Evolutionary conservation across 1,140 invertebrate species (phyloP), one percentile per base, ranked within the genome.

Genomic region (Chlorops oryzae): DNA sequence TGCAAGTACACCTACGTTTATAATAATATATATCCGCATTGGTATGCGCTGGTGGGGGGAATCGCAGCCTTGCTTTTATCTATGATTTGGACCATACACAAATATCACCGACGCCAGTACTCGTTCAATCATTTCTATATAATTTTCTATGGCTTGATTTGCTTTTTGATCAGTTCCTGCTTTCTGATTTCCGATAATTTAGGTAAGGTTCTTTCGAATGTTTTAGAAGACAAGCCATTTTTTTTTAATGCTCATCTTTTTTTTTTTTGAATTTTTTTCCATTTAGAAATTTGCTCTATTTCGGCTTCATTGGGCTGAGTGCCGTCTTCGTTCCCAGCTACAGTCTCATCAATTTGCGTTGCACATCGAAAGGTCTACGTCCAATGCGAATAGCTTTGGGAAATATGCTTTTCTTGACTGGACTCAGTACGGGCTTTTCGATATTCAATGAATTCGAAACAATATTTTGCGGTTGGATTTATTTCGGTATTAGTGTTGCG

Each of bases 361-460:
- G 61, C 22, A 58, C 58, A 35, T 54, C 61, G 17, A 53, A 49
- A 1, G 65, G 65, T 1, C 21, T 51, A 15, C 53, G 65, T 5
- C 61, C 65, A 0, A 55, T 61, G 1, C 44, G 59, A 12, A 59
- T 68, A 7, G 59, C 63, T 0, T n/a, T 64, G 5, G 65, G 54
- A 6, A 68, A 69, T 52, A 53, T 61, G 0, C 35, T 52, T 1
- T 58, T 65, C 38, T 56, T 59, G 7, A 41, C 54, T 7, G 65
- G 65, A 15, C 23, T 69, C 32, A 43, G 50, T 34, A 34, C 27
- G 5, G 65, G 65, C 10, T 69, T 69, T 35, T 24, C 52, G n/a
- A 23, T 62, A n/a, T 69, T 69, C 42, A 65, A 69, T 22, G 65
- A 69, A 42, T 58, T 69, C 34, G 63, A 69, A 41, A 59, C 65